Evolutionary conservation across 2,888 invertebrate genomes (phyloP).

Genomic region (Lottia gigantea): DNA sequence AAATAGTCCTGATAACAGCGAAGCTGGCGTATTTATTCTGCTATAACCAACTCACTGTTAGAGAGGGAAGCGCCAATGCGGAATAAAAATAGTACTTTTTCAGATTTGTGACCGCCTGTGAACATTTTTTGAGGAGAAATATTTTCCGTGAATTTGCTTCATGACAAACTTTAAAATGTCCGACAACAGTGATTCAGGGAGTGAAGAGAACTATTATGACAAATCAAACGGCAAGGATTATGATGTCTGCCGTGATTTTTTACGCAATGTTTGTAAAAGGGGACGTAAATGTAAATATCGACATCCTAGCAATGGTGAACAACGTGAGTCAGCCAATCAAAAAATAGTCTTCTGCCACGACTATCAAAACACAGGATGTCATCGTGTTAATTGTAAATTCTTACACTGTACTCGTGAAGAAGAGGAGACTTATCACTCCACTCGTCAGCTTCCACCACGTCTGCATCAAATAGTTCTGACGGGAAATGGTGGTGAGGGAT

Average conservation of each 20-base stretch:
- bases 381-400: slow-evolving; percentile 80
- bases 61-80: no score
- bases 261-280: slow-evolving; percentile 74
- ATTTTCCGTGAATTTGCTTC: background rate
- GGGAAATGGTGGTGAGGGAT: slow-evolving; percentile 48
- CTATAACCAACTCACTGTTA: no score
- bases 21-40: no score
- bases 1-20: no score
- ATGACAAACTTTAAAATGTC: slow-evolving; percentile 41
- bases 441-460: slow-evolving; percentile 77
- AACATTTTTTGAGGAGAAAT: no score
- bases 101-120: no score
- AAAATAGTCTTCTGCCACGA: slow-evolving; percentile 73
- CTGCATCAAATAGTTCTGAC: slow-evolving; percentile 62
- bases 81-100: no score
- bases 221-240: slow-evolving; percentile 41
- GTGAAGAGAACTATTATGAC: slow-evolving; percentile 39
- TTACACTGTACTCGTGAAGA: slow-evolving; percentile 81
- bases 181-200: slow-evolving; percentile 57
- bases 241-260: slow-evolving; percentile 74
- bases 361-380: slow-evolving; percentile 80
- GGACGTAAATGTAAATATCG: slow-evolving; percentile 74
- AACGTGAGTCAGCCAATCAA: slow-evolving; percentile 52
- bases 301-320: slow-evolving; percentile 69
- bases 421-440: slow-evolving; percentile 78